A percentile compares a stretch with the other conserved stretches of the same genome.
These are phyloP conservation scores for Rhynchonycteris naso DNA, from an alignment of 2,797 vertebrate species.

Conservation along the genomic window DNA sequence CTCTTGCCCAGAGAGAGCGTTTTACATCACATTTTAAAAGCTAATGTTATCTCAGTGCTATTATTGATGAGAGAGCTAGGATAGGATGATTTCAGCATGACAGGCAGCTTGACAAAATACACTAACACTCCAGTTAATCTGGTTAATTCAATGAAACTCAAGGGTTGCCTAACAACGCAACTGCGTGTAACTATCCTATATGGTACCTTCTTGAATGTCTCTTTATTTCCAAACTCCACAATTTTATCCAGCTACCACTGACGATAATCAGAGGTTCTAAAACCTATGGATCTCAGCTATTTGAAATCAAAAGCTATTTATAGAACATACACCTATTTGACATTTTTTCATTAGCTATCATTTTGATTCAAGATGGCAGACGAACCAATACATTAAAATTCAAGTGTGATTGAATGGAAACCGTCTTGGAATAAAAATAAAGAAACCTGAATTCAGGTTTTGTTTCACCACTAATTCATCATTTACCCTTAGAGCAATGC, in stretches of 20 bases:
- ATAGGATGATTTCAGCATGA: not conserved
- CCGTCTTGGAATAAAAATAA: not conserved
- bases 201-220: not conserved
- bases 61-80: not conserved
- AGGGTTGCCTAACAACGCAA: not conserved
- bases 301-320: not conserved
- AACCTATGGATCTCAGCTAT: not conserved
- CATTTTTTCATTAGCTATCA: not conserved
- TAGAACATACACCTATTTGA: not conserved
- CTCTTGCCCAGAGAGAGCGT: too few species aligned
- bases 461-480: not conserved
- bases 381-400: not conserved
- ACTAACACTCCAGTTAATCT: not conserved
- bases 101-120: not conserved
- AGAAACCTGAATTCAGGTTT: not conserved
- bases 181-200: not conserved
- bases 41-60: not conserved
- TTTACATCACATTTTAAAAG: not conserved
- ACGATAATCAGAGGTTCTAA: not conserved
- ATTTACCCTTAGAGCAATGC: not conserved
- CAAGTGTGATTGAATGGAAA: not conserved
- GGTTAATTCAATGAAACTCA: not conserved
- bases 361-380: constrained; percentile 5
- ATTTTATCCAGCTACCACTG: not conserved
- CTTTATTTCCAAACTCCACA: not conserved